Evolutionary conservation across 2,797 vertebrate species (phyloP).

Genomic region (Melanotaenia pygmaea): DNA sequence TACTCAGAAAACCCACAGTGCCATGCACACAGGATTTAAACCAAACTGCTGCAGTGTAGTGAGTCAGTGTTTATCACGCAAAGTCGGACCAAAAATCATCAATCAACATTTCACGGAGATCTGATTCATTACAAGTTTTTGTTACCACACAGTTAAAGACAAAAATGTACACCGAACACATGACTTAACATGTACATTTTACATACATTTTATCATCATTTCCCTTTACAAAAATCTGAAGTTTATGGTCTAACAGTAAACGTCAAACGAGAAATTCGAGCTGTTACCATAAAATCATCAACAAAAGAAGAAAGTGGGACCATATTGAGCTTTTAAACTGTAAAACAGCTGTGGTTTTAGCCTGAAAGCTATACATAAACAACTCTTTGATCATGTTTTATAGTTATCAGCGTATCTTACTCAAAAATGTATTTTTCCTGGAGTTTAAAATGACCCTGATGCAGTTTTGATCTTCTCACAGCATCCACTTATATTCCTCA

Average conservation of each 20-base stretch:
- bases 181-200: accelerated
- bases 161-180: not conserved
- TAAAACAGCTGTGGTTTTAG: not conserved
- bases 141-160: not conserved
- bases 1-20: slow-evolving; percentile 25
- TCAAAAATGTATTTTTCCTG: not conserved
- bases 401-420: not conserved
- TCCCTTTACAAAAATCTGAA: not conserved
- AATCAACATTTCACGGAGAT: slow-evolving; percentile 7
- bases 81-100: slow-evolving; percentile 3
- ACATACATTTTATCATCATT: not conserved
- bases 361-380: not conserved
- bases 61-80: slow-evolving; percentile 42
- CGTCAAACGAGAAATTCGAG: not conserved
- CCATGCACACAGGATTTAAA: slow-evolving; percentile 1
- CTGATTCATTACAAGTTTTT: not conserved
- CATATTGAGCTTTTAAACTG: not conserved
- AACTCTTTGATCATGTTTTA: not conserved
- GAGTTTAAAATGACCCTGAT: not conserved
- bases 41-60: slow-evolving; percentile 20
- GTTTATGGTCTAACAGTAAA: not conserved
- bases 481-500: slow-evolving; percentile 23
- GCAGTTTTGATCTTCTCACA: slow-evolving; percentile 23
- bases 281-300: not conserved
- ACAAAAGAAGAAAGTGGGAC: not conserved